A percentile compares a stretch with the other conserved stretches of the same genome.
These are phyloP conservation scores for Zaprionus capensis DNA, from an alignment of 1,140 invertebrate species.

Conservation along the genomic window DNA sequence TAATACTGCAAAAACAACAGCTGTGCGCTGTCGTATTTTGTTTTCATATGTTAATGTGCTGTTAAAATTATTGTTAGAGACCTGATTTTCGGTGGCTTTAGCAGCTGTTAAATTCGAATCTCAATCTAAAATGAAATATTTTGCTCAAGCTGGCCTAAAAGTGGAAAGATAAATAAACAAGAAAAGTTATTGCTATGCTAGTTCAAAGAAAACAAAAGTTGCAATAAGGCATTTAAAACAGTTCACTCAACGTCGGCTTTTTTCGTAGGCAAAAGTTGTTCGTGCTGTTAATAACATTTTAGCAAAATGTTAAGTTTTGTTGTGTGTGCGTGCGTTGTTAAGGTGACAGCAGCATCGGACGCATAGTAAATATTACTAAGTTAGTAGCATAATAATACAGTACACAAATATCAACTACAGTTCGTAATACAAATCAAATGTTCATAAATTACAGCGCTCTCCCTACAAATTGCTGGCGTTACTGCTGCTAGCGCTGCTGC, in stretches of 20 bases:
- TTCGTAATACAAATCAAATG: constrained; percentile 58
- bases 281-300: constrained; percentile 26
- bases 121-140: neutral
- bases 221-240: too few relatives aligned
- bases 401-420: constrained; percentile 26
- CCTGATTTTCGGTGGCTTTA: neutral
- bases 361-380: constrained; percentile 34
- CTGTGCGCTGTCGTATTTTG: constrained; percentile 9
- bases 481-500: constrained; percentile 63
- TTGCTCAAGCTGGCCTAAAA: neutral
- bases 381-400: constrained; percentile 20
- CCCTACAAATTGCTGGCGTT: constrained; percentile 72
- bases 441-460: constrained; percentile 65
- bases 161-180: neutral
- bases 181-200: neutral
- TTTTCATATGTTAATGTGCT: constrained; percentile 1
- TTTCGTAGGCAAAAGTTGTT: constrained; percentile 4
- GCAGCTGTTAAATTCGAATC: constrained; percentile 31
- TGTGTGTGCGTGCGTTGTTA: constrained; percentile 12
- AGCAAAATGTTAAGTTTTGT: constrained; percentile 23
- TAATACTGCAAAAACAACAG: constrained; percentile 22
- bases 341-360: constrained; percentile 19
- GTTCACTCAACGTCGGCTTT: neutral
- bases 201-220: neutral
- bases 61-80: constrained; percentile 5